A percentile compares a stretch with the other conserved stretches of the same genome.
Conservation (phyloP, 2,888 invertebrate species). For the Cryptocheilus praepositus region DNA sequence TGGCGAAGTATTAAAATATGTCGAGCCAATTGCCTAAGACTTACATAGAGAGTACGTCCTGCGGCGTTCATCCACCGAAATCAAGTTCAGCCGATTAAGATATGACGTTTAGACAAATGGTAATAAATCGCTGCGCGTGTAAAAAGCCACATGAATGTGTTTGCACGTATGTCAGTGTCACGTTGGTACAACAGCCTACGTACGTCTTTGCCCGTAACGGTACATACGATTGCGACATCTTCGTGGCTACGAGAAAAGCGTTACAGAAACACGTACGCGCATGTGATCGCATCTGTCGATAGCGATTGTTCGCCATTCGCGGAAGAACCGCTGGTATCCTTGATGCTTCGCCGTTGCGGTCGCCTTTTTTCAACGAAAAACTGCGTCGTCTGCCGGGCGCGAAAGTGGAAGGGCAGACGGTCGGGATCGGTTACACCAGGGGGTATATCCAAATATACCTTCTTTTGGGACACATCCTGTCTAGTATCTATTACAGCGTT, state of each 20-base stretch:
- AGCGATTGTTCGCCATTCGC: conserved; percentile 33
- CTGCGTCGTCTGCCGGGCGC: conserved; percentile 19
- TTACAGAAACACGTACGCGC: conserved; percentile 4
- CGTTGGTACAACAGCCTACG: conserved; percentile 9
- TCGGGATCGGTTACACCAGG: neutral
- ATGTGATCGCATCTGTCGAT: conserved; percentile 30
- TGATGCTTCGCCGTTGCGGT: conserved; percentile 29
- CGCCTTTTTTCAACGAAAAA: conserved; percentile 37
- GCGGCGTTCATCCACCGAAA: too few species aligned
- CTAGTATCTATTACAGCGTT: too few species aligned
- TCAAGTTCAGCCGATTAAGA: too few species aligned
- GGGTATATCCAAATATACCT: too few species aligned
- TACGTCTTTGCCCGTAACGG: neutral
- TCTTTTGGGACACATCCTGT: too few species aligned
- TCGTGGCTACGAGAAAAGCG: conserved; percentile 20
- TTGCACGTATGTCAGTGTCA: too few species aligned
- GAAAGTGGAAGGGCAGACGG: conserved; percentile 4
- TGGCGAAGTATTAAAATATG: too few species aligned
- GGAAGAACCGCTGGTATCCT: conserved; percentile 36
- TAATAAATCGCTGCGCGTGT: too few species aligned
- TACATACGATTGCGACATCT: conserved; percentile 47
- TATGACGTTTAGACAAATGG: too few species aligned
- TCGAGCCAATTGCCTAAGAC: too few species aligned
- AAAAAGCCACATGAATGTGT: too few species aligned
- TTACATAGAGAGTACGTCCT: too few species aligned